phyloP scores from a whole-genome alignment of 2,888 invertebrate species.

The Trissoscelio sp. region DNA sequence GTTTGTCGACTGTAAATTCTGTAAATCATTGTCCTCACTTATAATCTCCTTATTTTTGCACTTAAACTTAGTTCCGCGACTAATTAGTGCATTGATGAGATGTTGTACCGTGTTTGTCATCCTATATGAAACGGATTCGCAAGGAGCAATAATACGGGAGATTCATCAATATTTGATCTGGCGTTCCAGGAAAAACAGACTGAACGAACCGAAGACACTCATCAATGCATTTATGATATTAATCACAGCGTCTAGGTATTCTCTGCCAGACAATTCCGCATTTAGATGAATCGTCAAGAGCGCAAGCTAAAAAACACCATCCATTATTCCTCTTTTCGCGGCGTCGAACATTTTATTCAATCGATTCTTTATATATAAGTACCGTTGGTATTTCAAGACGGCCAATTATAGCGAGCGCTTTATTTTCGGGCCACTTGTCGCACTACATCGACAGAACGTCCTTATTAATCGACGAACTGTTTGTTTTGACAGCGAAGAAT shows the following conservation, averaged over 20 bases:
- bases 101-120: not conserved
- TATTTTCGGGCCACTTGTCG: slow-evolving; percentile 52
- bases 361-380: slow-evolving; percentile 49
- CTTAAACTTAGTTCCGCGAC: too few relatives aligned
- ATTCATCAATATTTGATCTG: slow-evolving; percentile 40
- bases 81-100: not conserved
- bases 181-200: slow-evolving; percentile 41
- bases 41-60: too few relatives aligned
- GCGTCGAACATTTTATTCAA: slow-evolving; percentile 23
- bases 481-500: slow-evolving; percentile 55
- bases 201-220: slow-evolving; percentile 26
- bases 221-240: slow-evolving; percentile 50
- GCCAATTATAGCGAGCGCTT: slow-evolving; percentile 30
- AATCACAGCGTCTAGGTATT: slow-evolving; percentile 49
- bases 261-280: slow-evolving; percentile 44
- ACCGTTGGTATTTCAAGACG: slow-evolving; percentile 28
- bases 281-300: slow-evolving; percentile 54
- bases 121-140: not conserved
- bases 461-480: slow-evolving; percentile 44
- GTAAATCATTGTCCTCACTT: too few relatives aligned
- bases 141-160: slow-evolving; percentile 9
- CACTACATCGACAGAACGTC: slow-evolving; percentile 12
- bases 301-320: slow-evolving; percentile 29
- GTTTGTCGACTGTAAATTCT: too few relatives aligned
- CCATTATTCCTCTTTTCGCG: slow-evolving; percentile 29